Evolutionary conservation across 2,113 vertebrate species (phyloP).

Genomic region (Azemiops feae): DNA sequence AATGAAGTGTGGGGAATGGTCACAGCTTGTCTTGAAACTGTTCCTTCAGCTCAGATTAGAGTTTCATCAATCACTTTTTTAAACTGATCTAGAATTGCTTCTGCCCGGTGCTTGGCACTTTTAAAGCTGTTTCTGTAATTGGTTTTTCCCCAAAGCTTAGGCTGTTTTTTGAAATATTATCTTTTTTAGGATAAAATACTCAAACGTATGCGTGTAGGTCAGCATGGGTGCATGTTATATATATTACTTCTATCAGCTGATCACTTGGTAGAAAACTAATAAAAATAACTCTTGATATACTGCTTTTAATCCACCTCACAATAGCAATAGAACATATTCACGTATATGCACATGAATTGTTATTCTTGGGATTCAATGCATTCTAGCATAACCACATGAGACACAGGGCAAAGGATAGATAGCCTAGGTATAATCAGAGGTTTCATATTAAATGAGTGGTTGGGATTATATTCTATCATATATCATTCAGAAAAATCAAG

Average conservation of each 20-base stretch:
- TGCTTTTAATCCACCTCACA: conserved; percentile 70
- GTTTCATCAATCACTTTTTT: conserved; percentile 94
- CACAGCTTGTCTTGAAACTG: conserved; percentile 86
- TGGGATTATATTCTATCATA: conserved; percentile 37
- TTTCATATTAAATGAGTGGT: conserved; percentile 59
- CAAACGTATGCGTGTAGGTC: conserved; percentile 63
- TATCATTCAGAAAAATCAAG: conserved; percentile 56
- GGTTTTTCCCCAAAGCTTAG: conserved; percentile 79
- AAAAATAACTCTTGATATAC: conserved; percentile 69
- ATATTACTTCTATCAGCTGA: conserved; percentile 73
- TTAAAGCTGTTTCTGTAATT: conserved; percentile 86
- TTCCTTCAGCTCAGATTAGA: conserved; percentile 93
- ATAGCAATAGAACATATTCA: conserved; percentile 68
- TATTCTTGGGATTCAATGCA: conserved; percentile 57
- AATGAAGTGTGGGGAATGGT: conserved; percentile 97
- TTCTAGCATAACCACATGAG: conserved; percentile 48
- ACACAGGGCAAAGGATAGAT: conserved; percentile 54
- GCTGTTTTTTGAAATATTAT: conserved; percentile 78
- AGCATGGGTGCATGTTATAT: conserved; percentile 46
- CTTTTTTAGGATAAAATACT: conserved; percentile 68
- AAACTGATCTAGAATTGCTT: conserved; percentile 85
- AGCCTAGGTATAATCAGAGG: conserved; percentile 55
- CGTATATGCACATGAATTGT: conserved; percentile 67
- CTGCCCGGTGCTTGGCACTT: conserved; percentile 78
- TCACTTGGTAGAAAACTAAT: conserved; percentile 73